Base-by-base conservation (phyloP, 2,797 vertebrate genomes). In the Fistularia commersonii region DNA sequence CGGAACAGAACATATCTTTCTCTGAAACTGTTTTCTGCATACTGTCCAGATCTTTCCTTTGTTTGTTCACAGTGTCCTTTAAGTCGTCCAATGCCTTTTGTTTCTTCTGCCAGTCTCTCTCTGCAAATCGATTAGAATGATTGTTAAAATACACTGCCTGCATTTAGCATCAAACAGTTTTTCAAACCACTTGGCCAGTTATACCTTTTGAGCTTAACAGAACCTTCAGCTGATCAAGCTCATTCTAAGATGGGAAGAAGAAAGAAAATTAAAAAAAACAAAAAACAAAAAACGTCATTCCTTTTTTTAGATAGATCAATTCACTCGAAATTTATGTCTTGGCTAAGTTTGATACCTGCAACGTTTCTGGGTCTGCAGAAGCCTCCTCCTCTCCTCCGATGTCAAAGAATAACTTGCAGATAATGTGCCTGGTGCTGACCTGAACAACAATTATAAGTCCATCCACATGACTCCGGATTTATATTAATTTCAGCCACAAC, bases 381-480 rank as follows among this genome's bases (percentile, higher is more conserved):
- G 34, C 61, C 33, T 90, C 89, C 49, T 93, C 93, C 31, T 94
- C 94, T 63, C 79, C 82, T 42, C 83, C 88, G 48, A 95, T 74
- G 79, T 99, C 93, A 79, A 99, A 99, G 77, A 92, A 98, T 41
- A 98, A 88, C 67, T 94, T 98, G 65, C 44, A 89, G 87, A 98
- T 97, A 44, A 98, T 94, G 73, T 95, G 90, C 64, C 82, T 93
- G 59, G 87, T 94, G 87, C 93, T 92, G 72, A 98, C 95, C 96
- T 98, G 52, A 33, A 61, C 9, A 68, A 54, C 48, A 63, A 31
- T 23, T 23, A 4, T 23, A 4, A 23, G 23, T 23, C 2, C 23
- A 4, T 23, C 23, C 23, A 23, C 23, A 23, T 23, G 2, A 2
- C 23, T 23, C 2, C 23, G 4, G 23, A 2, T 45, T 5, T 70